These are phyloP conservation scores for Poecilobothrus nobilitatus DNA, from an alignment of 2,888 invertebrate species.

Conservation along the genomic window DNA sequence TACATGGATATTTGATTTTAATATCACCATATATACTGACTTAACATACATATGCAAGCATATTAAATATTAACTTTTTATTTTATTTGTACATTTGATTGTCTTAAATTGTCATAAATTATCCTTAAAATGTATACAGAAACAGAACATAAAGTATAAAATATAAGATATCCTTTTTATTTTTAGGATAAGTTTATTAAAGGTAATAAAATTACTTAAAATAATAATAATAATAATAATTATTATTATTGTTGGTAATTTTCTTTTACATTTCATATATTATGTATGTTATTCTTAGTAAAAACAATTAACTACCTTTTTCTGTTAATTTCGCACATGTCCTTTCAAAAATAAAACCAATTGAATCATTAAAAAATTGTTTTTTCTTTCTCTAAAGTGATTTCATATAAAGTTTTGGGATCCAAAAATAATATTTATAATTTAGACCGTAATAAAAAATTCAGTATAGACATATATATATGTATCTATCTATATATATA, in stretches of 20 bases:
- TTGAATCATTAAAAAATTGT: constrained; percentile 17
- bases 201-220: constrained; percentile 1
- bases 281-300: not conserved
- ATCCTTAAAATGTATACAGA: too few relatives aligned
- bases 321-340: not conserved
- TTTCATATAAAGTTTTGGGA: too few relatives aligned
- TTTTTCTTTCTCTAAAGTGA: too few relatives aligned
- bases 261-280: not conserved
- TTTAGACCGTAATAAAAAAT: not conserved
- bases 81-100: too few relatives aligned
- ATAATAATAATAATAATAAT: not conserved
- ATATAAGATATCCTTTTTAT: too few relatives aligned
- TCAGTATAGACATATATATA: not conserved
- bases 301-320: constrained; percentile 6
- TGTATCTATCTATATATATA: not conserved
- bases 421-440: constrained; percentile 17
- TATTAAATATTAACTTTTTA: too few relatives aligned
- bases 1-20: too few relatives aligned
- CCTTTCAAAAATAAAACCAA: not conserved
- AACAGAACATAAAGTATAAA: too few relatives aligned
- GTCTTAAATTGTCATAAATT: too few relatives aligned
- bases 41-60: too few relatives aligned
- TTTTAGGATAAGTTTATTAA: not conserved
- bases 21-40: too few relatives aligned
- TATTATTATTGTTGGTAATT: not conserved